Evolutionary conservation across 2,888 invertebrate species (phyloP), one percentile per base, ranked within the genome.

Genomic region (Laothoe populi): DNA sequence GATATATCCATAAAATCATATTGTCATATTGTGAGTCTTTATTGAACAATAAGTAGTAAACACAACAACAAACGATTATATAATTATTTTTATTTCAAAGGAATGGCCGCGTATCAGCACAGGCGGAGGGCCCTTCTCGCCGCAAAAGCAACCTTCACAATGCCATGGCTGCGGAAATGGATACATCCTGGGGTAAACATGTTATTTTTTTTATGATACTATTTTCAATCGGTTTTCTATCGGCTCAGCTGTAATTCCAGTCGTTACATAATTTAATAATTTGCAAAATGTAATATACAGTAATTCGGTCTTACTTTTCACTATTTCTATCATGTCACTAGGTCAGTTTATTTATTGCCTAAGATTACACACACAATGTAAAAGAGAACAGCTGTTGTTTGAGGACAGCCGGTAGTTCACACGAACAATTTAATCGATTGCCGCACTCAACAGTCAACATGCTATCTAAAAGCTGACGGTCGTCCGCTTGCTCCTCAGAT

Each of bases 121-220:
- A 95, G 81, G 94, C 95, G 69, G 92, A 92, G 72, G 96, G 96
- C 63, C 96, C 96, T 19, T 94, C 95, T 63, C 92, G 96, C 73
- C 94, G 95, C 69, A 96, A 96, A 81, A 96, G 96, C 81, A 96
- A 96, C 77, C 89, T 96, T 61, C 94, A 96, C 79, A 95, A 95
- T 81, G 90, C 94, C 67, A 88, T 92, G 90, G 87, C 90, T 46
- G 83, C 89, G 64, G 92, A 92, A 68, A 87, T 90, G 82, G 92
- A 92, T 70, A 74, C 84, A 53, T 91, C 92, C 21, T 92, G 92
- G 92, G 92, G 92, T 92, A 79, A 80, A 74, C 66, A 44, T n/a
- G 0, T 19, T 11, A 11, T 11, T 31, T 31, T 19, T 11, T 11
- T 31, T 19, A 16, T 16, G 0, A 10, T 21, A 45, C 21, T 31